phyloP scores from a whole-genome alignment of 2,888 invertebrate species.

The Nematopogon swammerdamellus region DNA sequence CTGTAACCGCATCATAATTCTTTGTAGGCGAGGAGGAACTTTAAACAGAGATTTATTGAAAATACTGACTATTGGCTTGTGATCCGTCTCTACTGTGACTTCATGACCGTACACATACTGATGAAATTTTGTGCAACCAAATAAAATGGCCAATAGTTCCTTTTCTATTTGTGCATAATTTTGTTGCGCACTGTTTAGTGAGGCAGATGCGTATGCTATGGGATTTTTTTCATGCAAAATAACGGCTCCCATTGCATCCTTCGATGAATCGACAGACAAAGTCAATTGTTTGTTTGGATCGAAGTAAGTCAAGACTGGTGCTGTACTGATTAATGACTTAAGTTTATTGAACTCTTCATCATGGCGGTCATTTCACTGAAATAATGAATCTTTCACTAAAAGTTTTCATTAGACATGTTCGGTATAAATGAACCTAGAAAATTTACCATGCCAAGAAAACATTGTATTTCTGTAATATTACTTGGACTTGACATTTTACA shows the following conservation, averaged over 20 bases:
- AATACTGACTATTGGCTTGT: slow-evolving; percentile 19
- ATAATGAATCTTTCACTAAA: slow-evolving; percentile 14
- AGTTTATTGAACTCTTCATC: slow-evolving; percentile 9
- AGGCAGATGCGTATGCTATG: slow-evolving; percentile 14
- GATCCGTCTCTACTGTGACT: slow-evolving; percentile 18
- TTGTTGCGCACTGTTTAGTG: slow-evolving; percentile 12
- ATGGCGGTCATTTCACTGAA: slow-evolving; percentile 16
- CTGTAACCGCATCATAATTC: slow-evolving; percentile 16
- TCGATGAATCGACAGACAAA: slow-evolving; percentile 12
- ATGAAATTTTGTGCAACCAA: slow-evolving; percentile 12
- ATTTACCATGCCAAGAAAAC: slow-evolving; percentile 14
- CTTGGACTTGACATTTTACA: too few species aligned
- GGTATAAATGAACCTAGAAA: slow-evolving; percentile 11
- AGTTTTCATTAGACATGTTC: slow-evolving; percentile 10
- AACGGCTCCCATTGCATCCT: slow-evolving; percentile 12
- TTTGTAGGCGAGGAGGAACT: slow-evolving; percentile 16
- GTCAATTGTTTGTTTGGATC: slow-evolving; percentile 9
- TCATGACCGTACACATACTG: slow-evolving; percentile 12
- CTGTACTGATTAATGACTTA: slow-evolving; percentile 9
- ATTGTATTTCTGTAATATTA: slow-evolving; percentile 10
- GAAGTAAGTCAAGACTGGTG: slow-evolving; percentile 12
- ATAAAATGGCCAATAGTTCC: slow-evolving; percentile 12
- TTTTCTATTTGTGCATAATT: slow-evolving; percentile 16
- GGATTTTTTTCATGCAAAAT: slow-evolving; percentile 13
- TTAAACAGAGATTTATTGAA: slow-evolving; percentile 15